Evolutionary conservation across 1,140 invertebrate species (phyloP), one percentile per base, ranked within the genome.

Genomic region (Drosophila navojoa): DNA sequence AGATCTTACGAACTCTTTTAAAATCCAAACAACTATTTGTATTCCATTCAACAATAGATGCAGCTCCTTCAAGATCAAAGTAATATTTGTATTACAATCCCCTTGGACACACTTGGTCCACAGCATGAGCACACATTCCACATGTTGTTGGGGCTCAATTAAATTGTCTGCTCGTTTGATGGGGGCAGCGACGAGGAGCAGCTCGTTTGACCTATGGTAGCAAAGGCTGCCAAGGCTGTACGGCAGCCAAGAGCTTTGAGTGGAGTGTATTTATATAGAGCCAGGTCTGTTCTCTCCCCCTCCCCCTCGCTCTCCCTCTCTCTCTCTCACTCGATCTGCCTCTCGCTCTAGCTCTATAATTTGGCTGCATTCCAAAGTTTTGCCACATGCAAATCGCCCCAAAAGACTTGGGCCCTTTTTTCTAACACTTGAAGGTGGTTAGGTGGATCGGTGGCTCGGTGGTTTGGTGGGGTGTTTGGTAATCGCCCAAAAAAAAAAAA

Each of bases 361-460:
- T 79, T 78, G 25, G 47, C 44, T 35, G 74, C 81, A 86, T 86
- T 72, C 82, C 79, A 53, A 40, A 55, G n/a, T 35, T 1, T 1
- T 15, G 40, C 82, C 79, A 79, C 76, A 86, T 86, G 82, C 82
- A 87, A 89, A 87, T 86, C 77, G 53, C 60, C 44, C 5, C 42
- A 5, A 13, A 13, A 60, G 32, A 35, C 50, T 50, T 44, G 55
- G 38, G 55, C 73, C 63, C 68, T 76, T 76, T 38, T 75, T 75
- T 77, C 53, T 75, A 80, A 76, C 69, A 71, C 62, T 72, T 53
- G 38, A 32, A 2, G 6, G 25, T 11, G 4, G 29, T 9, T 38
- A 4, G 15, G 16, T 3, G 44, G 4, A 5, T 25, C 13, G 1
- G 7, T 5, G 13, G 15, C 42, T 44, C 13, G 0, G 15, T 40